Conservation (phyloP, 2,888 invertebrate genomes). For the Rhaphigaster nebulosa region DNA sequence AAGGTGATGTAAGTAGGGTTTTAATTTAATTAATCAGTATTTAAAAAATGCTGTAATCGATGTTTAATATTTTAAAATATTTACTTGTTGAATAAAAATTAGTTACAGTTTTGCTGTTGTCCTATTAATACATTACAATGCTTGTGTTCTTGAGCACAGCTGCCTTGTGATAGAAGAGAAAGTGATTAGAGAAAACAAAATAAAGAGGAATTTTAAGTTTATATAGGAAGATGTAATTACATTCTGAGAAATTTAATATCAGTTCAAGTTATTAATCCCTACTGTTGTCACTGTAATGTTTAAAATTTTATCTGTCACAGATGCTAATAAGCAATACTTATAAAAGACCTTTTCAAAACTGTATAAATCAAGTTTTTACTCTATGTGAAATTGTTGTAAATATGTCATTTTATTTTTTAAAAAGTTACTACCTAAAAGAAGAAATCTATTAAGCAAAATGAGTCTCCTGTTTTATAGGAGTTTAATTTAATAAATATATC, state of each 20-base stretch:
- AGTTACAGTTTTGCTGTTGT: too few relatives aligned
- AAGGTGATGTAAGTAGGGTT: too few relatives aligned
- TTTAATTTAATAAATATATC: background rate
- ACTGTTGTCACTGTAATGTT: background rate
- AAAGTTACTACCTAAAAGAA: background rate
- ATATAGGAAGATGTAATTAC: too few relatives aligned
- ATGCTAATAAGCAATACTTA: slow-evolving; percentile 31
- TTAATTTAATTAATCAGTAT: too few relatives aligned
- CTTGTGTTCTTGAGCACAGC: too few relatives aligned
- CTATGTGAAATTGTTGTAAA: background rate
- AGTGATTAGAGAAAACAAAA: background rate
- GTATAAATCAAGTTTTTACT: background rate
- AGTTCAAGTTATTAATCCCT: background rate
- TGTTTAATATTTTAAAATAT: background rate
- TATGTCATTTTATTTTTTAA: background rate
- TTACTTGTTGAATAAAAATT: background rate
- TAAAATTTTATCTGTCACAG: background rate
- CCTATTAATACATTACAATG: too few relatives aligned
- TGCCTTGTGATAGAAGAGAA: background rate
- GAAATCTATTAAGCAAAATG: background rate
- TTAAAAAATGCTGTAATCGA: too few relatives aligned
- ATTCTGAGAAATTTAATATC: background rate
- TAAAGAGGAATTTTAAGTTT: background rate
- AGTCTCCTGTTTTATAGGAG: slow-evolving; percentile 33
- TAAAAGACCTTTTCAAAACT: slow-evolving; percentile 5